Percentiles rank a stretch among this genome's conserved stretches.
Conservation (phyloP, 2,888 invertebrate species). For the Microctonus hyperodae region DNA sequence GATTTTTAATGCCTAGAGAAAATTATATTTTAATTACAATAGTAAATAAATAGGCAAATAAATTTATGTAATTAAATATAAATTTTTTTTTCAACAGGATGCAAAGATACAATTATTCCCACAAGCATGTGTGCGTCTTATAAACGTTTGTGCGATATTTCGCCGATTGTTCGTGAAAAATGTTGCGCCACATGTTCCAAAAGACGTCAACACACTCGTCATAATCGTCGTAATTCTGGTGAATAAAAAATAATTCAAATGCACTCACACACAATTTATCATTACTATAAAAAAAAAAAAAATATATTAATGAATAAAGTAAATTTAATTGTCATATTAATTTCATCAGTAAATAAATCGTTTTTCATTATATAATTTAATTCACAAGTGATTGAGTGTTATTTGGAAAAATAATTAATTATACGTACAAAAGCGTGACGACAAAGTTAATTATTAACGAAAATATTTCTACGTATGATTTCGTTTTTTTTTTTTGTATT, state of each 20-base stretch:
- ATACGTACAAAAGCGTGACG: not conserved
- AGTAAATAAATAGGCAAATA: conserved; percentile 8
- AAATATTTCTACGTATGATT: not conserved
- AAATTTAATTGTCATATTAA: too few relatives aligned
- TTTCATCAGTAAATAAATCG: too few relatives aligned
- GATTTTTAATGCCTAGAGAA: not conserved
- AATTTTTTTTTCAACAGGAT: conserved; percentile 41
- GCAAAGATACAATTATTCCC: conserved; percentile 52
- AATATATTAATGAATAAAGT: not conserved
- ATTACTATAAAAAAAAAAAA: not conserved
- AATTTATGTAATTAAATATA: conserved; percentile 8
- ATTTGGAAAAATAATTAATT: too few relatives aligned
- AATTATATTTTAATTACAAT: conserved; percentile 21
- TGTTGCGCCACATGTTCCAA: conserved; percentile 57
- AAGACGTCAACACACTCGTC: conserved; percentile 48
- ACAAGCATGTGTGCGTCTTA: conserved; percentile 52
- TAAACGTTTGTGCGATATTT: conserved; percentile 53
- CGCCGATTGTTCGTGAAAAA: conserved; percentile 51
- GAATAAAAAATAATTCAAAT: conserved; percentile 31
- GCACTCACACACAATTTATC: too few relatives aligned
- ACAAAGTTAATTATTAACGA: not conserved
- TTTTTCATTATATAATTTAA: too few relatives aligned
- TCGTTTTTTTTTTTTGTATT: too few relatives aligned
- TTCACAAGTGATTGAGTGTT: too few relatives aligned
- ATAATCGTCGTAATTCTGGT: conserved; percentile 43